Evolutionary conservation across 2,888 invertebrate species (phyloP).

Genomic region (Cantharis rufa): DNA sequence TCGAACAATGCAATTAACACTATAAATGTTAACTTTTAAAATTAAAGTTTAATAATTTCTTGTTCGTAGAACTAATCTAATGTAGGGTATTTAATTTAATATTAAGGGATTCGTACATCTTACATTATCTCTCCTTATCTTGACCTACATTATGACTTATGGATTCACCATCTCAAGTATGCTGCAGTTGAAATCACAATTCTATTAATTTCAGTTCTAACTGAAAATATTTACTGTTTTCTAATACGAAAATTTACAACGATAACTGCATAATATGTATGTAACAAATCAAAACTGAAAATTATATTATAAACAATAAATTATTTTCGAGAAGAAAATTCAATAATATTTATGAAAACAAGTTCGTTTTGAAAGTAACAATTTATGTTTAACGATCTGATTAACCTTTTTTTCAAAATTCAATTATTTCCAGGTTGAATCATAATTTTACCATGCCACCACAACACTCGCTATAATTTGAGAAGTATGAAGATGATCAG

Average conservation of each 20-base stretch:
- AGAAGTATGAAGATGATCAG: background rate
- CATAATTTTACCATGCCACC: background rate
- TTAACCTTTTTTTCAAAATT: no score
- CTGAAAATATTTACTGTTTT: no score
- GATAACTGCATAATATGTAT: no score
- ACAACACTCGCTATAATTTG: background rate
- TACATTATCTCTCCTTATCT: background rate
- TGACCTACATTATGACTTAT: background rate
- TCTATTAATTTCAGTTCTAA: background rate
- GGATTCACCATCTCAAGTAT: background rate
- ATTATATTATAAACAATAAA: background rate
- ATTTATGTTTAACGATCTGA: no score
- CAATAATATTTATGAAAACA: background rate
- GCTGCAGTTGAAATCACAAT: background rate
- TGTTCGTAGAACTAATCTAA: background rate
- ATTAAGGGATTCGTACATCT: background rate
- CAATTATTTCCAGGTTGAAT: background rate
- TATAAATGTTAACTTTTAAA: background rate
- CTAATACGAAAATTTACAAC: no score
- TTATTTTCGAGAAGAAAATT: background rate
- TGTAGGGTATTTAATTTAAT: background rate
- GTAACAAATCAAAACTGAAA: no score
- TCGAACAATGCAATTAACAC: background rate
- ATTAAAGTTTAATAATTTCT: background rate
- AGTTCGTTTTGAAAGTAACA: no score